A percentile compares a stretch with the other conserved stretches of the same genome.
phyloP scores from a whole-genome alignment of 92 coral and sea anemone genomes.

The Palythoa caribaeorum region DNA sequence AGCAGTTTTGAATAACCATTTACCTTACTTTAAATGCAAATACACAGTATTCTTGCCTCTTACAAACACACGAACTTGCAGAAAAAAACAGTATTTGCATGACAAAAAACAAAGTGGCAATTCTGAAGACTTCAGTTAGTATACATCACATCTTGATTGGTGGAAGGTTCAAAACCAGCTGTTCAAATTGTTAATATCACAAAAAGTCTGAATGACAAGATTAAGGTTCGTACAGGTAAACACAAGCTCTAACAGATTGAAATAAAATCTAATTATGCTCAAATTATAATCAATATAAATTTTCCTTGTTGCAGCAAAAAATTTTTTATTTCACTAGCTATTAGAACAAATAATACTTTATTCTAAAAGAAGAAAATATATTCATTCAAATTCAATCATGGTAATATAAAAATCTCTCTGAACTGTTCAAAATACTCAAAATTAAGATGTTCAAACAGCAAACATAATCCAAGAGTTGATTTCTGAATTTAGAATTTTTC shows the following conservation, averaged over 20 bases:
- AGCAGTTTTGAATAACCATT: neutral
- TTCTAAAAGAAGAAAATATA: too few relatives aligned
- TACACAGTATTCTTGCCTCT: neutral
- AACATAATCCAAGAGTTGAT: too few relatives aligned
- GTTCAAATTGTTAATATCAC: conserved; percentile 27
- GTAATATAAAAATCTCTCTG: too few relatives aligned
- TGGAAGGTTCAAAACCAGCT: conserved; percentile 23
- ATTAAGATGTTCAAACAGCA: too few relatives aligned
- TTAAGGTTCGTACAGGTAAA: conserved; percentile 14
- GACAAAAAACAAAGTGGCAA: conserved; percentile 46
- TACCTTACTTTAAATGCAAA: conserved; percentile 38
- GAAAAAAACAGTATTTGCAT: conserved; percentile 36
- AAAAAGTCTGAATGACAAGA: conserved; percentile 37
- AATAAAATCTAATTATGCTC: neutral
- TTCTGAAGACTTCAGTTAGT: neutral
- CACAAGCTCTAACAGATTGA: neutral
- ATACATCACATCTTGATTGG: conserved; percentile 20
- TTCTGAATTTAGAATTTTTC: too few relatives aligned
- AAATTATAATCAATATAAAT: neutral
- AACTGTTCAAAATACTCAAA: too few relatives aligned
- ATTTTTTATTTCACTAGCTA: neutral
- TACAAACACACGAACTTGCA: conserved; percentile 17
- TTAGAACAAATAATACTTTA: too few relatives aligned
- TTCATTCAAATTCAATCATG: too few relatives aligned
- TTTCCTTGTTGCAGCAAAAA: neutral